Conservation (phyloP, 2,113 vertebrate species). For the Elanoides forficatus region DNA sequence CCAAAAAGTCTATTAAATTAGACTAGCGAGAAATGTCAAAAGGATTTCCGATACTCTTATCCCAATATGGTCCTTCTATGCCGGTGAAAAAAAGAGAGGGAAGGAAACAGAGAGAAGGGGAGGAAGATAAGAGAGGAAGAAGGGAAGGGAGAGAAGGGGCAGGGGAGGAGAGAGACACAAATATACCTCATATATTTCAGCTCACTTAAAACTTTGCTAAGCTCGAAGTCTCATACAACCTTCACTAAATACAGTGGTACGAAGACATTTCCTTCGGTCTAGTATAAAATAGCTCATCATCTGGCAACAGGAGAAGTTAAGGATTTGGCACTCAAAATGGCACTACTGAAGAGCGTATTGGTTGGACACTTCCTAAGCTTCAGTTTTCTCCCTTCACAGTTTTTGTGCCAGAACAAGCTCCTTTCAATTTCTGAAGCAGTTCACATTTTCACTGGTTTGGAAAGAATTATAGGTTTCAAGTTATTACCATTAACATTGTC, state of each 20-base stretch:
- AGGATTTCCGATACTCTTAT: not conserved
- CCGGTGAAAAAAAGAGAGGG: not conserved
- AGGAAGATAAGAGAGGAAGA: not conserved
- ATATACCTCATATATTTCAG: not conserved
- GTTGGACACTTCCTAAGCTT: not conserved
- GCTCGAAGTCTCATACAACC: not conserved
- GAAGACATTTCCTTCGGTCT: not conserved
- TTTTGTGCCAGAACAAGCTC: not conserved
- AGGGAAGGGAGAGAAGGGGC: not conserved
- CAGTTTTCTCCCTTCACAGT: not conserved
- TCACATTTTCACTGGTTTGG: not conserved
- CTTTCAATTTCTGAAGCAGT: not conserved
- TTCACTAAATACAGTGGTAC: not conserved
- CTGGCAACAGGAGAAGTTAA: not conserved
- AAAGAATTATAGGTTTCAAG: not conserved
- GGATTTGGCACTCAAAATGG: not conserved
- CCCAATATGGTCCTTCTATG: not conserved
- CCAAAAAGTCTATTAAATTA: not conserved
- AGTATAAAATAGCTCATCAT: not conserved
- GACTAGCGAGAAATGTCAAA: not conserved
- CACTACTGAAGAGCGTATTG: not conserved
- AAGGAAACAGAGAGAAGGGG: fast-evolving
- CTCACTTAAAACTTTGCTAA: not conserved
- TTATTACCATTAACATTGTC: not conserved
- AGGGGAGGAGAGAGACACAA: not conserved